These are phyloP conservation scores for Darevskia mixta DNA, from an alignment of 2,797 vertebrate species.

Conservation along the genomic window DNA sequence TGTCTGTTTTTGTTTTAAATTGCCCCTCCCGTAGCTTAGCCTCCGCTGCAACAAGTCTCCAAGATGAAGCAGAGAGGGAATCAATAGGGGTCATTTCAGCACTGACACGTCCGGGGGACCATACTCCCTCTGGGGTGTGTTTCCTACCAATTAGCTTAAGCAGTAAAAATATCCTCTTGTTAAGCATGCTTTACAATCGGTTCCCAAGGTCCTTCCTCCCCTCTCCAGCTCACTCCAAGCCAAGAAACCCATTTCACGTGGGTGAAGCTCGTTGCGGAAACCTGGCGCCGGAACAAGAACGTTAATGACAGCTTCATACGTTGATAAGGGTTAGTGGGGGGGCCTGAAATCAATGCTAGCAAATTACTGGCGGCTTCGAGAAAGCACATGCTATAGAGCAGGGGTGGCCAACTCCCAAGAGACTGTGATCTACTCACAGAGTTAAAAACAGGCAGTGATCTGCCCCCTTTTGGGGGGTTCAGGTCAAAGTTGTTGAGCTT, in stretches of 20 bases:
- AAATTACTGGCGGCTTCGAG: not conserved
- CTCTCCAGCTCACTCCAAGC: not conserved
- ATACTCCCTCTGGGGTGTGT: conserved; percentile 1
- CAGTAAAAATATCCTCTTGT: not conserved
- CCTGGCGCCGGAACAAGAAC: conserved; percentile 14
- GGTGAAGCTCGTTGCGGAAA: not conserved
- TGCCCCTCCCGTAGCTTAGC: conserved; percentile 8
- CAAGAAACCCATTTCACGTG: not conserved
- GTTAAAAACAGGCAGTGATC: no score
- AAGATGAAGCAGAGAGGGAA: not conserved
- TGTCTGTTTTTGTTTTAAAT: not conserved
- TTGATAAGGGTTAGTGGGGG: not conserved
- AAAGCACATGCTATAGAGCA: not conserved
- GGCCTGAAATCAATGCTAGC: not conserved
- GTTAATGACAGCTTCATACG: conserved; percentile 6
- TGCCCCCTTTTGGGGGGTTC: no score
- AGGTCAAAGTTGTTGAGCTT: no score
- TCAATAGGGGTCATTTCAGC: conserved; percentile 4
- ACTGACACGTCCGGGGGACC: conserved; percentile 12
- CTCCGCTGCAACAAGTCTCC: conserved; percentile 37
- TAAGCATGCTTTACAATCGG: conserved; percentile 2
- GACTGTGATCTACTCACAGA: no score
- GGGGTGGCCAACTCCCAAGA: no score
- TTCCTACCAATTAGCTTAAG: conserved; percentile 30
- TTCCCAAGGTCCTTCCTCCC: not conserved